These are phyloP conservation scores for Psilopsiagon aurifrons DNA, from an alignment of 2,113 vertebrate genomes.

Conservation along the genomic window DNA sequence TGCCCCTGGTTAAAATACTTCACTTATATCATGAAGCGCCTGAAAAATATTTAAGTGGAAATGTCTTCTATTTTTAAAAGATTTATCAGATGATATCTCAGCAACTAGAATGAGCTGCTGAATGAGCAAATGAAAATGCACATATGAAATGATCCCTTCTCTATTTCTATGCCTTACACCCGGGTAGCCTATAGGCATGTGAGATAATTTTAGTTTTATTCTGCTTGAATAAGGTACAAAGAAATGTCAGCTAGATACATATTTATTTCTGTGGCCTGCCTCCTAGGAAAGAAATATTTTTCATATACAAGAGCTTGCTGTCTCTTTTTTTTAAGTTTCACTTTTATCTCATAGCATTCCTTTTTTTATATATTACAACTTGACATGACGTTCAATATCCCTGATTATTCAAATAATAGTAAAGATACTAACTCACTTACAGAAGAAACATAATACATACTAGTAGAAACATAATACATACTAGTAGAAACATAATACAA, in stretches of 20 bases:
- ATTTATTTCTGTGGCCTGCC: background rate
- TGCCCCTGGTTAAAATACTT: background rate
- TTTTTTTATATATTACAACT: background rate
- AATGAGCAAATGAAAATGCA: conserved; percentile 37
- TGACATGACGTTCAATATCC: background rate
- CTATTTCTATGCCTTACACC: background rate
- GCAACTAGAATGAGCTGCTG: background rate
- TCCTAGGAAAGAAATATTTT: background rate
- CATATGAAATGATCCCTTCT: background rate
- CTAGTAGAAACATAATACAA: background rate
- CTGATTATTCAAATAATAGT: background rate
- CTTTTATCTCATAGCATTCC: background rate
- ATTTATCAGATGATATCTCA: conserved; percentile 1
- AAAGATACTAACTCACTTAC: background rate
- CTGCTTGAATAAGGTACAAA: conserved; percentile 25
- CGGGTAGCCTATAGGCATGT: background rate
- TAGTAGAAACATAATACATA: background rate
- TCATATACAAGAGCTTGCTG: background rate
- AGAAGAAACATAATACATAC: background rate
- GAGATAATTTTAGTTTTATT: conserved; percentile 40
- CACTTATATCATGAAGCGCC: background rate
- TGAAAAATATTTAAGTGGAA: conserved; percentile 4
- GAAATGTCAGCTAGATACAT: conserved; percentile 21
- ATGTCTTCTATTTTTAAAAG: conserved; percentile 21
- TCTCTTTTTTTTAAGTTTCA: background rate